phyloP scores from a whole-genome alignment of 1,140 invertebrate genomes.

The Leptinotarsa lineolata region DNA sequence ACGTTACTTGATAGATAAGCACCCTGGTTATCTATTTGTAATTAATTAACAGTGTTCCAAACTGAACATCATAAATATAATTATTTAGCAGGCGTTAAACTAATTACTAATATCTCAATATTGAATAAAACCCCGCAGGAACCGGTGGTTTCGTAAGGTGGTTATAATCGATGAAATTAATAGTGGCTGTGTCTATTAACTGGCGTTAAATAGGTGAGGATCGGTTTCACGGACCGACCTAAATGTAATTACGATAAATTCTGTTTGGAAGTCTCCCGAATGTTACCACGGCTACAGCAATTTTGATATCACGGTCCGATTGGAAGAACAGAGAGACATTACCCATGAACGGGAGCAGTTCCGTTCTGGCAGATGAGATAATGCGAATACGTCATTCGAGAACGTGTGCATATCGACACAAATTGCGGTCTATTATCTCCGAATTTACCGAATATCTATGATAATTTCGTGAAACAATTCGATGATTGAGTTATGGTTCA shows the following conservation, averaged over 20 bases:
- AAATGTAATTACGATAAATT: constrained; percentile 1
- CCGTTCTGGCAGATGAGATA: not conserved
- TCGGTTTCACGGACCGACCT: not conserved
- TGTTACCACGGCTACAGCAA: not conserved
- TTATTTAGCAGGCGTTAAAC: too few relatives aligned
- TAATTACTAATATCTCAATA: too few relatives aligned
- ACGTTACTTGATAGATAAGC: too few relatives aligned
- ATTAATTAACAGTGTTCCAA: too few relatives aligned
- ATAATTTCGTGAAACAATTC: not conserved
- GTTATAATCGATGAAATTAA: constrained; percentile 5
- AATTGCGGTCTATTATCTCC: constrained; percentile 5
- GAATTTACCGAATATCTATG: not conserved
- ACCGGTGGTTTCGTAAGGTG: not conserved
- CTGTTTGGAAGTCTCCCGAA: not conserved
- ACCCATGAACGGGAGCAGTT: not conserved
- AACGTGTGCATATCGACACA: constrained; percentile 4
- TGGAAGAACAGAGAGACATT: not conserved
- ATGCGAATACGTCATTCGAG: constrained; percentile 2
- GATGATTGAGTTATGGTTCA: too few relatives aligned
- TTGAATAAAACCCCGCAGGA: too few relatives aligned
- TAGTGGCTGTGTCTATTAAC: not conserved
- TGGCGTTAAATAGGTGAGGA: not conserved
- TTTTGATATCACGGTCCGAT: not conserved
- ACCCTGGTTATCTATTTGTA: too few relatives aligned
- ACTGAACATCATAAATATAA: too few relatives aligned